Conservation (phyloP, 2,888 invertebrate species). For the Pyrrhia umbra region DNA sequence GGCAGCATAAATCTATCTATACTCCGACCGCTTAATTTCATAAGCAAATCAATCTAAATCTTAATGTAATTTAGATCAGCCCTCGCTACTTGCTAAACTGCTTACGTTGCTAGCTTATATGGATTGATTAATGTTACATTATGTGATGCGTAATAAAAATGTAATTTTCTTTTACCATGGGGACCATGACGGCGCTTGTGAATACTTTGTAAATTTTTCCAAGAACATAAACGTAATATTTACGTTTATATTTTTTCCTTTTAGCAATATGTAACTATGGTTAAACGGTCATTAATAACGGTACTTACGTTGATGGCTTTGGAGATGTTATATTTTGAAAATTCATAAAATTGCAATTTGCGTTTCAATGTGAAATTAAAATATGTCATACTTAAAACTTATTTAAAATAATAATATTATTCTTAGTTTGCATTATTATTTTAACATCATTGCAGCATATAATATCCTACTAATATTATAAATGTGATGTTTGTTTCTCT, state of each 20-base stretch:
- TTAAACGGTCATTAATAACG: too few species aligned
- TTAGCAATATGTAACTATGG: too few species aligned
- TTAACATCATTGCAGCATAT: too few species aligned
- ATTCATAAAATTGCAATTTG: too few species aligned
- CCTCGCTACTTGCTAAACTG: conserved; percentile 7
- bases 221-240: conserved; percentile 12
- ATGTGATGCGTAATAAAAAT: conserved; percentile 20
- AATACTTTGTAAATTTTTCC: conserved; percentile 8
- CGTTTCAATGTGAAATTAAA: too few species aligned
- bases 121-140: conserved; percentile 30
- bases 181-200: conserved; percentile 3
- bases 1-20: neutral
- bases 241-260: neutral
- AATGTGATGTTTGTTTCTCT: too few species aligned
- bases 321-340: too few species aligned
- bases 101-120: conserved; percentile 1
- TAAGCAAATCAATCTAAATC: conserved; percentile 36
- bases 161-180: conserved; percentile 6
- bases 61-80: conserved; percentile 16
- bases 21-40: conserved; percentile 20
- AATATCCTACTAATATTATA: too few species aligned
- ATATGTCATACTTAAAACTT: too few species aligned
- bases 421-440: too few species aligned
- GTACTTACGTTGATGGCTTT: too few species aligned
- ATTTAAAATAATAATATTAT: too few species aligned